A percentile compares a stretch with the other conserved stretches of the same genome.
These are phyloP conservation scores for Microctonus aethiopoides DNA, from an alignment of 2,888 invertebrate species.

Conservation along the genomic window DNA sequence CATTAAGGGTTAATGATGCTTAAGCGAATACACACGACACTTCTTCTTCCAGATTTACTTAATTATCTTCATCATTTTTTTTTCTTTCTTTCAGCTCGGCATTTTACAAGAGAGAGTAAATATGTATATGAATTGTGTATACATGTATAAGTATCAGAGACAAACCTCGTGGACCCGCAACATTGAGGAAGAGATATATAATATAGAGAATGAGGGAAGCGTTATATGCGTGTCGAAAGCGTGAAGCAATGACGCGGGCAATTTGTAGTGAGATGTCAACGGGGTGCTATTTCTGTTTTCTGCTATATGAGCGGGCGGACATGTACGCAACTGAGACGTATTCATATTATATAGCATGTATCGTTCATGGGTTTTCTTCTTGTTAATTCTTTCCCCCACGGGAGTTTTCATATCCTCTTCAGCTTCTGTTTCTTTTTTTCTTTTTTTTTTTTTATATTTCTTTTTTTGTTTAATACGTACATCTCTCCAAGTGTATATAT, in stretches of 20 bases:
- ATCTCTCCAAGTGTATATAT: not conserved
- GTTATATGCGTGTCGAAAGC: conserved; percentile 2
- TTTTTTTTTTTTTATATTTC: no score
- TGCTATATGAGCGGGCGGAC: conserved; percentile 31
- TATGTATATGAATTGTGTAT: conserved; percentile 15
- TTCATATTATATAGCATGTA: no score
- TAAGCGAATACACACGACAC: conserved; percentile 23
- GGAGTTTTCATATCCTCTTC: conserved; percentile 5
- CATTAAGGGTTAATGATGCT: conserved; percentile 45
- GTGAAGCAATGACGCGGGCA: conserved; percentile 63
- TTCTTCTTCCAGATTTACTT: not conserved
- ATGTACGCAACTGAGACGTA: conserved; percentile 19
- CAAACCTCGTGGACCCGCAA: not conserved
- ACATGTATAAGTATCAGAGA: conserved; percentile 32
- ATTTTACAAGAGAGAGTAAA: not conserved
- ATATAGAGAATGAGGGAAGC: not conserved
- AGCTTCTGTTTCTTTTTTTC: not conserved
- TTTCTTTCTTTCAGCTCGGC: conserved; percentile 21
- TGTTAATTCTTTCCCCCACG: not conserved
- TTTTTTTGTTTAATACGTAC: not conserved
- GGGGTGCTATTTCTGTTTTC: conserved; percentile 31
- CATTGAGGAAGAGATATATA: not conserved
- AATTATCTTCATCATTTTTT: conserved; percentile 14
- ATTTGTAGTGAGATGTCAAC: conserved; percentile 66
- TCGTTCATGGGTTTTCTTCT: conserved; percentile 2